Conservation (phyloP, 2,888 invertebrate species). For the Stenotaenia linearis region DNA sequence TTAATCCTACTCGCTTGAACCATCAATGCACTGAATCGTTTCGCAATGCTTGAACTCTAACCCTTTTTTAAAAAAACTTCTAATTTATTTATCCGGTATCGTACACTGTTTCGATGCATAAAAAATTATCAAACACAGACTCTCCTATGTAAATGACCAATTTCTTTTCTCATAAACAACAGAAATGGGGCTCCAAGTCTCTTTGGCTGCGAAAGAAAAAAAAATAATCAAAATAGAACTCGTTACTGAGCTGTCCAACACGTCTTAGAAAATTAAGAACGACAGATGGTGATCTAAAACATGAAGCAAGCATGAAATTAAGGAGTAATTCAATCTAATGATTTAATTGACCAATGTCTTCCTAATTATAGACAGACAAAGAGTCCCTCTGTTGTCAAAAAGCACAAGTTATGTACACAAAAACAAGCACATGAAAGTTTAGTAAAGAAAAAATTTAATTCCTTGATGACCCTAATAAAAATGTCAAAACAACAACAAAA, state of each 20-base stretch:
- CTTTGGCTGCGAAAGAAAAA: neutral
- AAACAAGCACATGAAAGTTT: neutral
- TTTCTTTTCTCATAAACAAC: neutral
- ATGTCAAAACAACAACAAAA: neutral
- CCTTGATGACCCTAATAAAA: neutral
- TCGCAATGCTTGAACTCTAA: neutral
- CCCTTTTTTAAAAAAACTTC: neutral
- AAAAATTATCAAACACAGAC: neutral
- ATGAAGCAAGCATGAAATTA: conserved; percentile 21
- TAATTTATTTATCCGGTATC: conserved; percentile 12
- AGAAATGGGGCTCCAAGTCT: neutral
- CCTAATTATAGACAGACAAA: neutral
- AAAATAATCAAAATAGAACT: neutral
- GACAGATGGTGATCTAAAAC: conserved; percentile 23
- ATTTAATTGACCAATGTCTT: conserved; percentile 20
- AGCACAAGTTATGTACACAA: neutral
- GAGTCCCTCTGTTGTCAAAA: conserved; percentile 10
- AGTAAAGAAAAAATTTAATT: neutral
- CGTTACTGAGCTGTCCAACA: neutral
- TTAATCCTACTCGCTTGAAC: neutral
- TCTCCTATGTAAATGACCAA: neutral
- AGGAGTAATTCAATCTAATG: conserved; percentile 21
- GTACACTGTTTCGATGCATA: neutral
- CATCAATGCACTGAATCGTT: neutral
- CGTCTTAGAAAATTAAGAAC: neutral